Evolutionary conservation across 2,113 vertebrate genomes (phyloP).

Genomic region (Aplodontia rufa): DNA sequence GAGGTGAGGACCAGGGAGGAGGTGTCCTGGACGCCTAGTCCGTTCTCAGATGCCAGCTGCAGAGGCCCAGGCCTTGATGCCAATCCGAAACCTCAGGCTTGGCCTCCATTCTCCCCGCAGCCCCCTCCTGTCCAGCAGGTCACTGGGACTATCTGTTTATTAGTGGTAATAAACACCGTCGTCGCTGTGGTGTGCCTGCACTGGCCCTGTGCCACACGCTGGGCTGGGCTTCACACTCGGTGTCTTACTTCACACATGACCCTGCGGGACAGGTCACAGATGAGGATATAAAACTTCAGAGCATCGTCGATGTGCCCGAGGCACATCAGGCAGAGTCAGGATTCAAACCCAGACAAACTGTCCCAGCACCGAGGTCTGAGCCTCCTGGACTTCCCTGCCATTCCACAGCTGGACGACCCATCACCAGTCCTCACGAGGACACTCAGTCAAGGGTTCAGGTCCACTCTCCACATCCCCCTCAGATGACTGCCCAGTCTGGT

Average conservation of each 20-base stretch:
- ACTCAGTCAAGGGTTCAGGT: background rate
- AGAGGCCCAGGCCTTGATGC: background rate
- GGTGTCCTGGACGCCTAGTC: background rate
- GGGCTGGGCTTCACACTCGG: background rate
- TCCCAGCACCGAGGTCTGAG: background rate
- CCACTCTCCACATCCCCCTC: background rate
- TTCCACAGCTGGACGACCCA: background rate
- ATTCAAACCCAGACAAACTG: background rate
- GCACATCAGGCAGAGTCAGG: background rate
- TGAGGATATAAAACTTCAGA: background rate
- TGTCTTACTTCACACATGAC: accelerated
- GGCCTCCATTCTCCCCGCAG: background rate
- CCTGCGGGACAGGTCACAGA: background rate
- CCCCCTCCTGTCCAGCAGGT: accelerated
- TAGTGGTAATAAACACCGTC: background rate
- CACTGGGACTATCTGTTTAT: background rate
- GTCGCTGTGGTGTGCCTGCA: accelerated
- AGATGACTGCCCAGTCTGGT: background rate
- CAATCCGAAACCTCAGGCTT: background rate
- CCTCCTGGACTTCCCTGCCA: background rate
- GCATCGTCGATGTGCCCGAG: accelerated
- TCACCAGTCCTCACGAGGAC: background rate
- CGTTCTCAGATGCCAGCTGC: background rate
- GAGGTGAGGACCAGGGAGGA: no score
- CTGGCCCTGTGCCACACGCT: background rate